phyloP scores from a whole-genome alignment of 2,113 vertebrate genomes.

The Lamprotornis superbus region DNA sequence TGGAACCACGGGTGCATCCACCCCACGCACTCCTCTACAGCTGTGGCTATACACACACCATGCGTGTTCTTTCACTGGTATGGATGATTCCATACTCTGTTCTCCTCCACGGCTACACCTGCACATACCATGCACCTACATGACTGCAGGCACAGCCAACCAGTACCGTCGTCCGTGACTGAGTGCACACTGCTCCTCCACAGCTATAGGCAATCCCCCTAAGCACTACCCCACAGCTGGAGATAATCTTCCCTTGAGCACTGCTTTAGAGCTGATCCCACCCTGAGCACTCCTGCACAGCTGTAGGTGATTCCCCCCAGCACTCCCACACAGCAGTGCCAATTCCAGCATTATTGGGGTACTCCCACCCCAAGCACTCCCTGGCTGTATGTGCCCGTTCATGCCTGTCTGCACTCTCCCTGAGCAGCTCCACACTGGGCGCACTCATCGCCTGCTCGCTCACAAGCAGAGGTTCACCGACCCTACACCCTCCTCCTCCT shows the following conservation, averaged over 20 bases:
- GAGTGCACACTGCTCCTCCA: background rate
- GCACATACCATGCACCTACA: background rate
- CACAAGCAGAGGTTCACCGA: no score
- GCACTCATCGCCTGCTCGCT: rapidly evolving
- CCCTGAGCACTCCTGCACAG: background rate
- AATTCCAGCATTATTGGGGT: background rate
- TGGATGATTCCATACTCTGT: background rate
- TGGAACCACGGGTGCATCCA: background rate
- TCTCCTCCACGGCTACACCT: background rate
- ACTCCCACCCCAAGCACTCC: background rate
- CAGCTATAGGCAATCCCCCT: background rate
- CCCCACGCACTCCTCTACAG: no score
- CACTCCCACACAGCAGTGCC: background rate
- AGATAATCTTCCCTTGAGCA: background rate
- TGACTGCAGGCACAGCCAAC: rapidly evolving
- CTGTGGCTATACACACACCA: background rate
- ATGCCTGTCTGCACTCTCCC: rapidly evolving
- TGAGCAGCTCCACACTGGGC: rapidly evolving
- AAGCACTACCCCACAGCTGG: background rate
- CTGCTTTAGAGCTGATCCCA: background rate
- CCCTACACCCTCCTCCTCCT: rapidly evolving
- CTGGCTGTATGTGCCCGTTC: rapidly evolving
- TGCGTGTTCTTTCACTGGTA: rapidly evolving
- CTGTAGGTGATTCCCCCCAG: background rate
- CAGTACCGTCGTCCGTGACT: rapidly evolving